Percentiles rank a stretch among this genome's conserved stretches.
These are phyloP conservation scores for Avahi laniger DNA, from an alignment of 2,797 vertebrate genomes.

Conservation along the genomic window DNA sequence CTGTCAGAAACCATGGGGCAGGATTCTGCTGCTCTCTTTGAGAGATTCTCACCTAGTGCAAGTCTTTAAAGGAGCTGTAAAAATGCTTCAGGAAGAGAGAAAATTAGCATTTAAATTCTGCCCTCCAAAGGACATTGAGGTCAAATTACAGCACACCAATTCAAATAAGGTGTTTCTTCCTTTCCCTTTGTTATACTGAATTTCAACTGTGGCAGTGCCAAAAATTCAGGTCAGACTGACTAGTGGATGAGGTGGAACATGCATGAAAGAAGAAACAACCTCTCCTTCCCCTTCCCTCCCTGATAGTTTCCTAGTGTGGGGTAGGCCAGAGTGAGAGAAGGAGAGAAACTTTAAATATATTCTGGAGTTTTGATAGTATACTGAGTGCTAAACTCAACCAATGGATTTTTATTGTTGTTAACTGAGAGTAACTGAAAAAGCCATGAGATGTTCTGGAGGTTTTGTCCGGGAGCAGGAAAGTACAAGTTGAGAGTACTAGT, in stretches of 20 bases:
- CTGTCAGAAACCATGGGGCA: not conserved
- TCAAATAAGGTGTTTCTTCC: not conserved
- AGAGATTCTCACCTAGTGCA: not conserved
- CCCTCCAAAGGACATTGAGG: not conserved
- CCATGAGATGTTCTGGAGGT: not conserved
- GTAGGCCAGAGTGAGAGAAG: not conserved
- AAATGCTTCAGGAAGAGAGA: slow-evolving; percentile 7
- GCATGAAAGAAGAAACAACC: not conserved
- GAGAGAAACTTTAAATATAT: not conserved
- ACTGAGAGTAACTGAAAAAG: not conserved
- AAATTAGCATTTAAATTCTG: not conserved
- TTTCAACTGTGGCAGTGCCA: not conserved
- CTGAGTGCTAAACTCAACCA: not conserved
- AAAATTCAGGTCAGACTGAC: not conserved
- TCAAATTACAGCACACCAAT: not conserved
- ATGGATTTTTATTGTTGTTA: not conserved
- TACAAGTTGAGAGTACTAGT: not conserved
- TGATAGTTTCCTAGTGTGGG: not conserved
- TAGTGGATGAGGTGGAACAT: not conserved
- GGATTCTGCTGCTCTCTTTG: not conserved
- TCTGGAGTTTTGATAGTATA: not conserved
- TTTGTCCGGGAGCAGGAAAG: not conserved
- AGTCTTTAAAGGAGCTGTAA: not conserved
- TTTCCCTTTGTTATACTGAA: not conserved
- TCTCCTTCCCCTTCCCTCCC: not conserved